Conservation (phyloP, 1,140 invertebrate species). For the Scaptomyza graminum region DNA sequence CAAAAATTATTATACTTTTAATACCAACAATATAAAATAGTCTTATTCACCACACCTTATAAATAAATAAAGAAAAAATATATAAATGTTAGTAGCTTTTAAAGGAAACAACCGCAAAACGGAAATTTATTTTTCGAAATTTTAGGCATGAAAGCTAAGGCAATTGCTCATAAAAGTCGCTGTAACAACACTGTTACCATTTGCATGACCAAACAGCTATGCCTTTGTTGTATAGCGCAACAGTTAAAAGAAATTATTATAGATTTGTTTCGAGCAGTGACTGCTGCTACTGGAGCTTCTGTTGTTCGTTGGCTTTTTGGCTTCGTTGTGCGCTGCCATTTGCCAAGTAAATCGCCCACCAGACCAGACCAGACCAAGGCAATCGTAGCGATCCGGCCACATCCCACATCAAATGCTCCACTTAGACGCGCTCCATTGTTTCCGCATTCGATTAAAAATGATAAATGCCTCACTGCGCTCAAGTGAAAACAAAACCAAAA, state of each 20-base stretch:
- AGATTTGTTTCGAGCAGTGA: conserved; percentile 71
- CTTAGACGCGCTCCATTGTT: conserved; percentile 80
- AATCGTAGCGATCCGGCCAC: conserved; percentile 10
- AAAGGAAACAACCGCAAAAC: neutral
- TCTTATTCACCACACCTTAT: too few relatives aligned
- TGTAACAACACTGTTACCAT: neutral
- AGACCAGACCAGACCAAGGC: conserved; percentile 10
- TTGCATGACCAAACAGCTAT: conserved; percentile 2
- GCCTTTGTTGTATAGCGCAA: conserved; percentile 38
- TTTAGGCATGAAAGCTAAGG: neutral
- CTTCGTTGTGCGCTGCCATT: conserved; percentile 23
- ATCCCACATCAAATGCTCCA: conserved; percentile 68
- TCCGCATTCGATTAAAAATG: conserved; percentile 82
- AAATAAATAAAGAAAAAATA: too few relatives aligned
- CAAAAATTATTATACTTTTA: too few relatives aligned
- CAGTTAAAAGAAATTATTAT: conserved; percentile 80
- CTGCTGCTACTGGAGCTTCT: conserved; percentile 31
- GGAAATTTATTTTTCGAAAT: neutral
- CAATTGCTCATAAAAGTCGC: neutral
- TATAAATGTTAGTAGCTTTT: too few relatives aligned
- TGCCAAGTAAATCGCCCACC: conserved; percentile 60
- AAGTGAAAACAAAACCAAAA: conserved; percentile 56
- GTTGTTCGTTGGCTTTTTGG: conserved; percentile 64
- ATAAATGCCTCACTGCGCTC: conserved; percentile 74
- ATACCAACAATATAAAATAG: too few relatives aligned